phyloP scores from a whole-genome alignment of 1,140 invertebrate genomes.

The Drosophila grimshawi region DNA sequence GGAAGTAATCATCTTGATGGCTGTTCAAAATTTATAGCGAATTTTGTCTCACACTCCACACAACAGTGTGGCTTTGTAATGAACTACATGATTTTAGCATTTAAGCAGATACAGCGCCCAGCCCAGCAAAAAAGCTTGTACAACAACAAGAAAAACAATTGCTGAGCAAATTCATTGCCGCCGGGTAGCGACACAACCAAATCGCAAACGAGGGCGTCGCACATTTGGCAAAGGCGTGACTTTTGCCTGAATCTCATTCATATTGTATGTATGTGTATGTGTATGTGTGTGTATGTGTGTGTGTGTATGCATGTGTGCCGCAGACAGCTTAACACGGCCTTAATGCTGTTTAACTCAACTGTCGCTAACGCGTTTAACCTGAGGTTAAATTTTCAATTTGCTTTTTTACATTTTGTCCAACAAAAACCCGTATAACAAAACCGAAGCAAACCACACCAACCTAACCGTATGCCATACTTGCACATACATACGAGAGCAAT shows the following conservation, averaged over 20 bases:
- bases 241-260: constrained; percentile 38
- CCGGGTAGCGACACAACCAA: constrained; percentile 44
- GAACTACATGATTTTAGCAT: constrained; percentile 81
- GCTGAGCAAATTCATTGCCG: constrained; percentile 59
- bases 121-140: background rate
- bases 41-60: constrained; percentile 34
- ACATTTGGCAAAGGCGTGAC: constrained; percentile 46
- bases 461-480: constrained; percentile 8
- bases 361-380: constrained; percentile 82
- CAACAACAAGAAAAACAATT: constrained; percentile 47
- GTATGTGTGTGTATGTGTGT: constrained; percentile 13
- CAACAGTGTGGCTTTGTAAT: constrained; percentile 46
- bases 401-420: constrained; percentile 59
- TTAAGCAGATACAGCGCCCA: constrained; percentile 56
- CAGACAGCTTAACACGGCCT: constrained; percentile 79
- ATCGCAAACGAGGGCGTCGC: constrained; percentile 50
- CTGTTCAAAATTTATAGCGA: constrained; percentile 80
- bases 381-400: constrained; percentile 83
- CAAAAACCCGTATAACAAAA: constrained; percentile 19
- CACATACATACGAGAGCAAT: background rate
- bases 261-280: background rate
- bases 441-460: constrained; percentile 30
- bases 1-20: constrained; percentile 82
- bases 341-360: constrained; percentile 82
- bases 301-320: constrained; percentile 47